A percentile compares a stretch with the other conserved stretches of the same genome.
phyloP scores from a whole-genome alignment of 2,888 invertebrate genomes.

The Melanostoma mellinum region DNA sequence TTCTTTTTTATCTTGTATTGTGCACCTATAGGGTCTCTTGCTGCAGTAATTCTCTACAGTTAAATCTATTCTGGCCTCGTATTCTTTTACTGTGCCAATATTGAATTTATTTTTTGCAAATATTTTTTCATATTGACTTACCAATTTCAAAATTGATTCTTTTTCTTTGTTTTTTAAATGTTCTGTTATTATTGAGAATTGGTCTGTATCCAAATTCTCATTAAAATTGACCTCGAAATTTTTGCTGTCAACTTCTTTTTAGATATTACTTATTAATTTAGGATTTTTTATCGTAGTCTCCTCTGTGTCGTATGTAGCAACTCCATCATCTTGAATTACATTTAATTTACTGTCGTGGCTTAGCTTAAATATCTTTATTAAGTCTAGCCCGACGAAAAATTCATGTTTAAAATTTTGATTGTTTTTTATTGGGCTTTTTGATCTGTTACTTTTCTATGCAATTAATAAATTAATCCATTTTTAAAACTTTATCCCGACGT shows the following conservation, averaged over 20 bases:
- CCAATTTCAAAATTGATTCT: conserved; percentile 65
- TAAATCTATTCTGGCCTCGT: conserved; percentile 74
- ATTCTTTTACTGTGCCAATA: conserved; percentile 73
- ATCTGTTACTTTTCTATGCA: too few relatives aligned
- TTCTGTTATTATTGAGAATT: conserved; percentile 41
- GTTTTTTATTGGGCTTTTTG: too few relatives aligned
- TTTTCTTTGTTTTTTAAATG: conserved; percentile 47
- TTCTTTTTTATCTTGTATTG: conserved; percentile 64
- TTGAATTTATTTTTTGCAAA: conserved; percentile 75
- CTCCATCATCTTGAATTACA: conserved; percentile 19
- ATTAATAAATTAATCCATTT: too few relatives aligned
- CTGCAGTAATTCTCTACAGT: conserved; percentile 67
- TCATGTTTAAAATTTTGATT: conserved; percentile 67
- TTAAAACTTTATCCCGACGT: too few relatives aligned
- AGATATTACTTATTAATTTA: neutral
- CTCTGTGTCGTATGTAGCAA: neutral
- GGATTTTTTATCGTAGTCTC: too few relatives aligned
- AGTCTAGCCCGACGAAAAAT: conserved; percentile 64
- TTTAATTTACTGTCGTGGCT: conserved; percentile 62
- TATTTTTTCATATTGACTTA: conserved; percentile 71
- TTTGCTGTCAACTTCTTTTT: conserved; percentile 1
- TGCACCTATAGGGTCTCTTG: conserved; percentile 66
- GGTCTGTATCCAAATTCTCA: conserved; percentile 46
- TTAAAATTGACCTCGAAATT: conserved; percentile 61
- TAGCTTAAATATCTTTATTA: conserved; percentile 56